phyloP scores from a whole-genome alignment of 2,797 vertebrate genomes.

The Serranus cabrilla region DNA sequence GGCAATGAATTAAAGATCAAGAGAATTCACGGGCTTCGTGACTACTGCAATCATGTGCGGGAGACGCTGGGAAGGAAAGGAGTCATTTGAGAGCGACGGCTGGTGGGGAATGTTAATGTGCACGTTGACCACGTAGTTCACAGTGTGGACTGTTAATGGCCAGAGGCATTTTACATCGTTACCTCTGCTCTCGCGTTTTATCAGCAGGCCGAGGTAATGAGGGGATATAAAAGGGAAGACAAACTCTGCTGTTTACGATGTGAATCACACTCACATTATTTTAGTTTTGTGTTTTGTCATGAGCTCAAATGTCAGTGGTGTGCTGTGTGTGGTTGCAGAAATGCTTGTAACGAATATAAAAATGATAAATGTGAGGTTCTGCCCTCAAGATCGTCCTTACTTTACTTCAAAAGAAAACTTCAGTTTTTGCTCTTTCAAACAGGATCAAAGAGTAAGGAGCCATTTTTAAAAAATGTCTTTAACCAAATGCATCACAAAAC shows the following conservation, averaged over 20 bases:
- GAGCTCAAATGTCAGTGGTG: neutral
- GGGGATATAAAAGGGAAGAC: conserved; percentile 17
- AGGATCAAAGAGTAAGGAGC: no score
- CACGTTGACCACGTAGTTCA: conserved; percentile 39
- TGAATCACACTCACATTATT: neutral
- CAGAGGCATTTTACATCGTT: conserved; percentile 7
- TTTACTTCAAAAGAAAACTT: neutral
- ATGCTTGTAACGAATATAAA: neutral
- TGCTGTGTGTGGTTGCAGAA: neutral
- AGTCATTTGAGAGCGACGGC: conserved; percentile 32
- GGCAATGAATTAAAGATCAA: conserved; percentile 79
- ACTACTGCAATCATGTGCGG: conserved; percentile 53
- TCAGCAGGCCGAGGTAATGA: neutral
- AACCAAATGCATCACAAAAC: neutral
- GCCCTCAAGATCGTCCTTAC: neutral
- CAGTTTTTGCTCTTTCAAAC: neutral
- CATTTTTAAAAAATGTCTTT: no score
- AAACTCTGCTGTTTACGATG: neutral
- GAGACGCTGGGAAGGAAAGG: conserved; percentile 22
- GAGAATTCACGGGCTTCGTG: conserved; percentile 47
- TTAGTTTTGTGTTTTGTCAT: neutral
- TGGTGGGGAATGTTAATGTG: conserved; percentile 44
- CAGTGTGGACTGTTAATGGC: conserved; percentile 9
- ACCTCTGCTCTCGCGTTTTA: neutral
- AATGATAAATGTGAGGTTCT: neutral